Evolutionary conservation across 2,888 invertebrate genomes (phyloP), one percentile per base, ranked within the genome.

Genomic region (Hydrotaea diabolus): DNA sequence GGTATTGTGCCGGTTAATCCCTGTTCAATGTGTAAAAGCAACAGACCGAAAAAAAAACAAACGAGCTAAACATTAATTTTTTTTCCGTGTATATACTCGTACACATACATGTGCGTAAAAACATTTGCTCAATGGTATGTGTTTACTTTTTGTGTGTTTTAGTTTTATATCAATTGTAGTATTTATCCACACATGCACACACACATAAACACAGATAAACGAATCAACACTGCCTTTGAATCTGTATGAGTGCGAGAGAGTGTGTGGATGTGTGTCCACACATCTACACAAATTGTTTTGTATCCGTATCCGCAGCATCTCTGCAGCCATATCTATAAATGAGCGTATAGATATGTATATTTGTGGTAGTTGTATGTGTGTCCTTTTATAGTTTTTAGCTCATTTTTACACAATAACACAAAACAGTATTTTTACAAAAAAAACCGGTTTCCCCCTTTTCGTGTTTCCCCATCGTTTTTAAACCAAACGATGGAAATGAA

Each of bases 201-300:
- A 26, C 31, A 31, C 62, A n/a, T n/a, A 15, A 4, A 31, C 26
- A 62, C 9, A 62, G 2, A 59, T 59, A 59, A 59, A 59, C 57
- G 23, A 59, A 59, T 59, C 21, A 59, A 59, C 62, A 62, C 62
- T 15, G 36, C n/a, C 36, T 64, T 64, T 64, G 64, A 3, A 64
- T 64, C 36, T 36, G 3, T 1, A 26, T 62, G 31, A 62, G 13
- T 15, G 62, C 26, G 21, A 26, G 62, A 62, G 62, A 53, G n/a
- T 17, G 53, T 17, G 17, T 15, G 62, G 31, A 23, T 36, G 31
- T 53, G 17, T 53, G 19, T 53, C 53, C 26, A 59, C 15, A 26
- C 21, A 59, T 59, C 0, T 59, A n/a, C 31, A 31, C 31, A 36
- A n/a, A 64, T 64, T 59, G 26, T 59, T 59, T 59, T 57, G 21